Percentiles rank a stretch among this genome's conserved stretches.
These are phyloP conservation scores for Candidula unifasciata DNA, from an alignment of 2,888 invertebrate species.

Conservation along the genomic window DNA sequence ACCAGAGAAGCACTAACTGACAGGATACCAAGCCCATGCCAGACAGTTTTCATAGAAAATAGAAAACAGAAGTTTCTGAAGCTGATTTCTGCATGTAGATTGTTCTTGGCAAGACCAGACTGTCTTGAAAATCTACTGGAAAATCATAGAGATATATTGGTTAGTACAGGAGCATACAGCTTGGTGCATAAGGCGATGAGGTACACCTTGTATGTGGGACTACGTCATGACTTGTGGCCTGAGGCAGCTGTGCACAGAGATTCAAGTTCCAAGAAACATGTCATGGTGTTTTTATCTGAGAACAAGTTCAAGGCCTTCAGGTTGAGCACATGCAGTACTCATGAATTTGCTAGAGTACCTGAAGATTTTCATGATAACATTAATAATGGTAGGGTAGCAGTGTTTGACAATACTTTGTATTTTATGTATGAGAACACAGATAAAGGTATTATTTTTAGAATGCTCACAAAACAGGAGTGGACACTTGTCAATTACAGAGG, in stretches of 20 bases:
- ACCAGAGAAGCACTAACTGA: too few species aligned
- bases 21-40: too few species aligned
- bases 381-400: neutral
- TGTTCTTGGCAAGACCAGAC: neutral
- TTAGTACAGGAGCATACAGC: neutral
- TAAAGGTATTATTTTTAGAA: too few species aligned
- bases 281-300: neutral
- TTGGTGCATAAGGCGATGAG: neutral
- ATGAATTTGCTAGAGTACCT: neutral
- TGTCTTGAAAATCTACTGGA: neutral
- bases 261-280: neutral
- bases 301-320: neutral
- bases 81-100: neutral
- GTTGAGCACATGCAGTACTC: neutral
- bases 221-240: slow-evolving; percentile 6
- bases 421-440: neutral
- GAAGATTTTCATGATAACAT: too few species aligned
- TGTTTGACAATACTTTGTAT: slow-evolving; percentile 14
- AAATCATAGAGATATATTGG: neutral
- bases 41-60: neutral
- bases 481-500: neutral
- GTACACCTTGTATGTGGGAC: neutral
- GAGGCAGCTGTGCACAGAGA: neutral
- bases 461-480: neutral
- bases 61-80: neutral